Conservation (phyloP, 2,888 invertebrate genomes). For the Escarpia spicata region DNA sequence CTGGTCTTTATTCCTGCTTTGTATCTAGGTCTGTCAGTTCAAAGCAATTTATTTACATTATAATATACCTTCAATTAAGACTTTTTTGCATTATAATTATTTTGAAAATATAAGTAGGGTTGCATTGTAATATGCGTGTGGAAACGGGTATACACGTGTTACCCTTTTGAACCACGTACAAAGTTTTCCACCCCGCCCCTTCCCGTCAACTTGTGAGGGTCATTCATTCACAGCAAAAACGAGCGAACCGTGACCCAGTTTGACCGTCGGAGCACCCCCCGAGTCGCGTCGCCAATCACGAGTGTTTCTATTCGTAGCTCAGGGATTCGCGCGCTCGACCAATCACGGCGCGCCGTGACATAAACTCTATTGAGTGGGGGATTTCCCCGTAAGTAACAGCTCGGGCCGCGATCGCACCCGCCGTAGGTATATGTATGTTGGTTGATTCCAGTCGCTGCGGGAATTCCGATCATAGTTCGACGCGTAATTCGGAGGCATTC, state of each 20-base stretch:
- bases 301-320: not conserved
- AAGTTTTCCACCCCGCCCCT: not conserved
- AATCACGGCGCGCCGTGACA: slow-evolving; percentile 3
- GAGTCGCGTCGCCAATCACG: not conserved
- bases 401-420: not conserved
- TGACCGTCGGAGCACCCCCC: not conserved
- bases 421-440: not conserved
- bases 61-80: too few relatives aligned
- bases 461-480: slow-evolving; percentile 12
- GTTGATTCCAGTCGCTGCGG: not conserved
- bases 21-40: too few relatives aligned
- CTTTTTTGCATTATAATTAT: not conserved
- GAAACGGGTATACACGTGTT: not conserved
- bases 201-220: not conserved
- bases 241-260: slow-evolving; percentile 4
- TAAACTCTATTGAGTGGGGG: not conserved
- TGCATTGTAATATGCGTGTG: not conserved
- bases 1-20: too few relatives aligned
- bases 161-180: too few relatives aligned
- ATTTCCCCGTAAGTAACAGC: slow-evolving; percentile 11
- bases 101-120: not conserved
- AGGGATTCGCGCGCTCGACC: not conserved
- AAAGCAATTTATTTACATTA: too few relatives aligned
- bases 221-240: not conserved
- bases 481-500: slow-evolving; percentile 10